phyloP scores from a whole-genome alignment of 2,113 vertebrate genomes.

The Myotis davidii region DNA sequence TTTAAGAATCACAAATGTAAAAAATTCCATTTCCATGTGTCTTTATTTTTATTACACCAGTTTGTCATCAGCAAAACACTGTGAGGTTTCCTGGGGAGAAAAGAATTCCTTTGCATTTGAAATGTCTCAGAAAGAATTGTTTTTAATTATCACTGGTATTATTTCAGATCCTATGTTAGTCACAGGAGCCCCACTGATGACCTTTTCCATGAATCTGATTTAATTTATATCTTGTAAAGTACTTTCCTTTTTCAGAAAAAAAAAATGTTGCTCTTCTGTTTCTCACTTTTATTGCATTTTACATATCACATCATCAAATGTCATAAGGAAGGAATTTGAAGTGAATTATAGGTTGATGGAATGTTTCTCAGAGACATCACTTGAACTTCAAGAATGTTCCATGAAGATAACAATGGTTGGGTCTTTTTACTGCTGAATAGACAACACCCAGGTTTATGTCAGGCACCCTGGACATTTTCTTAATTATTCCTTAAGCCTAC shows the following conservation, averaged over 20 bases:
- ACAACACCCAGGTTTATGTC: not conserved
- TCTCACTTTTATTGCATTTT: constrained; percentile 33
- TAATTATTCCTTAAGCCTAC: not conserved
- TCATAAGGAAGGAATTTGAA: constrained; percentile 17
- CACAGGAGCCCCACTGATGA: not conserved
- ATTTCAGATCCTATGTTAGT: constrained; percentile 54
- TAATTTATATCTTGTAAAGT: constrained; percentile 54
- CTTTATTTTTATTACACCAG: constrained; percentile 71
- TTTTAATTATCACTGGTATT: constrained; percentile 65
- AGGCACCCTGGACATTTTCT: not conserved
- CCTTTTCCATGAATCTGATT: constrained; percentile 25
- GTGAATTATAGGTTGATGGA: constrained; percentile 36
- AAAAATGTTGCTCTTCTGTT: constrained; percentile 36
- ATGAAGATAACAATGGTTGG: not conserved
- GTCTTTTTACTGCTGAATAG: not conserved
- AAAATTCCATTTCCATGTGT: constrained; percentile 65
- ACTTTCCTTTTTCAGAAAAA: constrained; percentile 47
- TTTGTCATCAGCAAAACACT: constrained; percentile 73
- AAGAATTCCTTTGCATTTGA: constrained; percentile 50
- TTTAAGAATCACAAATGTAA: constrained; percentile 68
- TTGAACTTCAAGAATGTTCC: not conserved
- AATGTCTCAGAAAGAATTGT: constrained; percentile 57
- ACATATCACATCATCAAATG: constrained; percentile 38
- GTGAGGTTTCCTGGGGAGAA: constrained; percentile 68
- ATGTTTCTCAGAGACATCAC: constrained; percentile 8